phyloP scores from a whole-genome alignment of 2,113 vertebrate genomes.

The Phalacrocorax aristotelis region DNA sequence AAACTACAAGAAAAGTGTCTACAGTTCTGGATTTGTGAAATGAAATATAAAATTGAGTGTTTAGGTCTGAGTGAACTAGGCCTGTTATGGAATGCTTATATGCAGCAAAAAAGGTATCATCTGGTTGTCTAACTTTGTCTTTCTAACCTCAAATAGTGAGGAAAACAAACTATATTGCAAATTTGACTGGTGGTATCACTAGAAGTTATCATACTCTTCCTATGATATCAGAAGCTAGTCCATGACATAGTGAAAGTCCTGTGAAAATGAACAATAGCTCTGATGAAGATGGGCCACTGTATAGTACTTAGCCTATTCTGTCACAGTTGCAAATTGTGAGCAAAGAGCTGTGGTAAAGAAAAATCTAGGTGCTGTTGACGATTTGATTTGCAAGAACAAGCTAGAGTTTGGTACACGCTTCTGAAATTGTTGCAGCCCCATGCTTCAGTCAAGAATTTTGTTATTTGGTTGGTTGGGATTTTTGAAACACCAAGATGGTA shows the following conservation, averaged over 20 bases:
- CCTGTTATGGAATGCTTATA: background rate
- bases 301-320: background rate
- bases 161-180: background rate
- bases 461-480: background rate
- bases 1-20: background rate
- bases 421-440: background rate
- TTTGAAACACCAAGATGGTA: background rate
- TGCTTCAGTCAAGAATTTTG: background rate
- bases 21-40: background rate
- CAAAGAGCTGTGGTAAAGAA: background rate
- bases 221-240: background rate
- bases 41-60: background rate
- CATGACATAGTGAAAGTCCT: background rate
- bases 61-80: background rate
- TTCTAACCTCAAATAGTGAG: background rate
- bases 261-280: background rate
- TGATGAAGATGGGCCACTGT: background rate
- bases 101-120: background rate
- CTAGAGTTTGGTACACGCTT: background rate
- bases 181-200: background rate
- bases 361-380: background rate
- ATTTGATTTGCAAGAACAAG: background rate
- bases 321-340: background rate
- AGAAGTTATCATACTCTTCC: background rate
- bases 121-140: background rate